Evolutionary conservation across 2,113 vertebrate genomes (phyloP), one percentile per base, ranked within the genome.

Genomic region (Sinocyclocheilus anshuiensis): DNA sequence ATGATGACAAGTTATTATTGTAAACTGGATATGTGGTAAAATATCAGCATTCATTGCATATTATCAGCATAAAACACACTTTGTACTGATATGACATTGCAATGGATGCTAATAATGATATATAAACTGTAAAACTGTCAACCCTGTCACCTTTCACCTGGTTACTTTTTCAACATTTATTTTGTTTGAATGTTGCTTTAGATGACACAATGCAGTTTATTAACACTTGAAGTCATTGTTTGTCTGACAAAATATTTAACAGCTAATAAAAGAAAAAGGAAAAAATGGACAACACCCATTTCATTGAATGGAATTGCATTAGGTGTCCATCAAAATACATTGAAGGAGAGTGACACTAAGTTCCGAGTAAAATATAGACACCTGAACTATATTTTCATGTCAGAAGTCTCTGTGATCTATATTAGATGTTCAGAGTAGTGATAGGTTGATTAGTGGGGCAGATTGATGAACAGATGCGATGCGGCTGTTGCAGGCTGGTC

Each of bases 381-480:
- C 57, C 57, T 61, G 18, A 39, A 11, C 18, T 42, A 22, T 72
- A 42, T 42, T 72, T 39, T 39, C 16, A 10, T 71, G 4, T 71
- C 67, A 24, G 39, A 80, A 45, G 57, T 15, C 7, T 63, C 33
- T 61, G 33, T 24, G 36, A 65, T 81, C 33, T 1, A 6, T 81
- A 72, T 72, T n/a, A 13, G 26, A 67, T 26, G 22, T 67, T 4
- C 3, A 4, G 39, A 48, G 4, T 6, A n/a, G 18, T 65, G 80
- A 20, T 53, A 42, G 42, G 53, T 82, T 53, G 61, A 39, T 67
- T 29, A 78, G 6, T 20, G 22, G 24, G 74, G 71, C 42, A 71
- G 71, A 84, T 71, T 77, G 69, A 57, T 63, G 63, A 89, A 77
- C 88, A 89, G 82, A 87, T 84, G 86, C 53, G 20, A 55, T 6